Base-by-base conservation (phyloP, 2,113 vertebrate genomes). In the Meleagris gallopavo region DNA sequence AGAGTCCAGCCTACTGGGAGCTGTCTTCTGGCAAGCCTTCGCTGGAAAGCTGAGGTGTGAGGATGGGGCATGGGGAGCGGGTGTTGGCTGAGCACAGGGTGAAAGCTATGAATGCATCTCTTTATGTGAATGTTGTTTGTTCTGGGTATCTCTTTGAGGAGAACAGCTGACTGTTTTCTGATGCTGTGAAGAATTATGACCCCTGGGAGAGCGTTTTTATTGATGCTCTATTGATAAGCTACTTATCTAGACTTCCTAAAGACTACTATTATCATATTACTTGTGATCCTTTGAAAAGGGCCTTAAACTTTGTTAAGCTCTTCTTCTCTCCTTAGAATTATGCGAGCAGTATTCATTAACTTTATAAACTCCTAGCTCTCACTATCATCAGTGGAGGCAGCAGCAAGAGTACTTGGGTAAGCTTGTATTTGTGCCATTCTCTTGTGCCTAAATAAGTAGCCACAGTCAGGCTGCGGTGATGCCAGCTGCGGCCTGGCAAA, bases 211-310 rank as follows among this genome's bases (percentile, higher is more conserved):
- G 29, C 70, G 52, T 75, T 90, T 66, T 89, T 78, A 32, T 83
- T 85, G 82, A 64, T 72, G 54, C 30, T 80, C 41, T 91, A 22
- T 86, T 74, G 29, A 58, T 69, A 69, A 43, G 18, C 55, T 88
- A 40, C 65, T 91, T 94, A 86, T 88, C 57, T 36, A 75, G 76
- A 57, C 17, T 88, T 91, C 40, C 52, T 88, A 36, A 36, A 77
- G 29, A 41, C 65, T 88, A 4, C 22, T 89, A 16, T 43, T 77
- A 43, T 67, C 83, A 19, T 87, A 43, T 83, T 66, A 46, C 45
- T 60, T 83, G 20, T 71, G 32, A 61, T 86, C 22, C 36, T 61
- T 93, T 70, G 43, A 77, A 80, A 80, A 94, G 29, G 46, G 46
- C 38, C 36, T 94, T 96, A 58, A 86, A 25, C 46, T 65, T 88